A percentile compares a stretch with the other conserved stretches of the same genome.
Evolutionary conservation across 2,797 vertebrate genomes (phyloP).

Genomic region (Okamejei kenojei): DNA sequence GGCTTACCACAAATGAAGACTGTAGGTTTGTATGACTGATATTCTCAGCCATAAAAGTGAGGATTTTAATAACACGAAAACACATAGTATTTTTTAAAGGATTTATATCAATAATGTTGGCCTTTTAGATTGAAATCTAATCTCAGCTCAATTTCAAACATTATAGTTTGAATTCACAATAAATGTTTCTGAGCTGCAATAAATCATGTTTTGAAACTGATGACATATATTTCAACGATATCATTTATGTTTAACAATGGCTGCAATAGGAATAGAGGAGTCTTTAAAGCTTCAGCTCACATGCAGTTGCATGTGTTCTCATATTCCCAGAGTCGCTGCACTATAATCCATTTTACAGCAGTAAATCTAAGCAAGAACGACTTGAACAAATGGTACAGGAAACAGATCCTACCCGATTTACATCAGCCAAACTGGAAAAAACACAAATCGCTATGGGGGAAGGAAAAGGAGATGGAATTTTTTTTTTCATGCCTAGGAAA

Average conservation of each 20-base stretch:
- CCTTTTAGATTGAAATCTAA: neutral
- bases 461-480: constrained; percentile 6
- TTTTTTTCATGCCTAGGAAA: neutral
- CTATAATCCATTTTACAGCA: neutral
- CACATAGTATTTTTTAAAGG: neutral
- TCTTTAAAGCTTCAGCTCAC: neutral
- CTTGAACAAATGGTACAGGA: neutral
- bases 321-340: neutral
- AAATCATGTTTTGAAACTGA: neutral
- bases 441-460: constrained; percentile 17
- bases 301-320: neutral
- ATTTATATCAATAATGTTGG: neutral
- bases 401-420: constrained; percentile 5
- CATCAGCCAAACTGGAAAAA: constrained; percentile 1
- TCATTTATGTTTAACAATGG: neutral
- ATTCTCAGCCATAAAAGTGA: neutral
- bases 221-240: neutral
- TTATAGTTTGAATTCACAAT: neutral
- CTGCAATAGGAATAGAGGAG: neutral
- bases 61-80: neutral
- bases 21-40: neutral
- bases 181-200: neutral
- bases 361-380: neutral
- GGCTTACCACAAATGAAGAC: neutral
- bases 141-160: neutral